Percentiles rank a stretch among this genome's conserved stretches.
Evolutionary conservation across 2,797 vertebrate species (phyloP).

Genomic region (Phrynocephalus guinanensis): DNA sequence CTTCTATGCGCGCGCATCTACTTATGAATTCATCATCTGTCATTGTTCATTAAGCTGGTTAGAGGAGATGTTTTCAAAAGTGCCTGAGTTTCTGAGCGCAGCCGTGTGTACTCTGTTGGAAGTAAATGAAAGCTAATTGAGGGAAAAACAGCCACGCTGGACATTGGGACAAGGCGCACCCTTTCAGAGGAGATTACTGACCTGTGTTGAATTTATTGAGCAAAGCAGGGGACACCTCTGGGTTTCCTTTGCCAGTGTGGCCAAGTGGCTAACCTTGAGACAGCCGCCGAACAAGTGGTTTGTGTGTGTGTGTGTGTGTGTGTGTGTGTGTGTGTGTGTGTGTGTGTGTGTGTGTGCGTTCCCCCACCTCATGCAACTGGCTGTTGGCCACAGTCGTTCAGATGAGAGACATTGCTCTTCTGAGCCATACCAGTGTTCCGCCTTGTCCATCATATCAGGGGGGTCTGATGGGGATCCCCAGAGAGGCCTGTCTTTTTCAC

Average conservation of each 20-base stretch:
- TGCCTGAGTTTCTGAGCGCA: slow-evolving; percentile 53
- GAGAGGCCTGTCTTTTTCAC: no score
- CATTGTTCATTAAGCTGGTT: slow-evolving; percentile 41
- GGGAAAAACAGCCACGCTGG: slow-evolving; percentile 56
- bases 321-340: slow-evolving; percentile 33
- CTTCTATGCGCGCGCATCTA: neutral
- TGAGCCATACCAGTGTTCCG: neutral
- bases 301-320: neutral
- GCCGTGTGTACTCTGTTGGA: slow-evolving; percentile 53
- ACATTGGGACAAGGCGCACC: slow-evolving; percentile 61
- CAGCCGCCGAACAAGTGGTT: slow-evolving; percentile 39
- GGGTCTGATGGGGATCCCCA: no score
- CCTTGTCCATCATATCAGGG: neutral
- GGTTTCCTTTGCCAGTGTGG: slow-evolving; percentile 66
- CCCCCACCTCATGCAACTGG: slow-evolving; percentile 16
- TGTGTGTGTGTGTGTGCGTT: neutral
- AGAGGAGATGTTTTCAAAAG: slow-evolving; percentile 59
- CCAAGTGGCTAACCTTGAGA: slow-evolving; percentile 70
- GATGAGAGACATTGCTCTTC: no score
- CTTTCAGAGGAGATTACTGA: slow-evolving; percentile 72
- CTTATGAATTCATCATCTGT: slow-evolving; percentile 44
- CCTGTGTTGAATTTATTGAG: slow-evolving; percentile 73
- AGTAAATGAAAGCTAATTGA: slow-evolving; percentile 70
- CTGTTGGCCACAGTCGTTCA: neutral
- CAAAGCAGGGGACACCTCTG: slow-evolving; percentile 49